Base-by-base conservation (phyloP, 1,140 invertebrate species). In the Hirudo medicinalis region DNA sequence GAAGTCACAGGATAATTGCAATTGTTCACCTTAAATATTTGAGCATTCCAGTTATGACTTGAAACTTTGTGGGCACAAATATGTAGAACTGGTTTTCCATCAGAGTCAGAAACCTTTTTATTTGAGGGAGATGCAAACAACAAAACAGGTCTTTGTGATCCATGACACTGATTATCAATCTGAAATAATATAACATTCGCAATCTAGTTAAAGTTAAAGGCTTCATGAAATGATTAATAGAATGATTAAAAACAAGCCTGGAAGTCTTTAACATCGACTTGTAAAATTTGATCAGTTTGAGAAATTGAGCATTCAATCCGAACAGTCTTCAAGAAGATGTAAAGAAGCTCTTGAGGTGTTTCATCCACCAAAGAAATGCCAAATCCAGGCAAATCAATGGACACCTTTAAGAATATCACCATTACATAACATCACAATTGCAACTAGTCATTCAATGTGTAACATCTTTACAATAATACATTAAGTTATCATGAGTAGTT, bases 131-230 rank as follows among this genome's bases (percentile, higher is more conserved):
- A 82, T 17, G 90, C 88, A 79, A 89, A 91, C 57, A 95, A 81
- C 66, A 94, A 83, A 17, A 93, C 89, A 19, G 90, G 89, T 78
- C 88, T 89, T 71, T 89, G 87, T 0, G 91, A 88, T 76, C 91
- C 90, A 73, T 91, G 86, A 57, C 97, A 77, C 83, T 92, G 92
- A 86, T 96, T 96, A 80, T 97, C 88, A 73, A 86, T 80, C 82
- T 84, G 71, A 72, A 74, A 55, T 68, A 5, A 63, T 63, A 32
- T 63, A 25, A 57, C 2, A n/a, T n/a, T 2, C 20, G 9, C 25
- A 57, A 57, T n/a, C 20, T 57, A 57, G 20, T 57, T 57, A 57
- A 57, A 25, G 2, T 57, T 25, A 2, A 57, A 57, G 25, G 19
- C 57, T 32, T 63, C 20, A 25, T 32, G 22, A 63, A 13, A 63